These are phyloP conservation scores for Ctena decussata DNA, from an alignment of 2,888 invertebrate genomes.

Conservation along the genomic window DNA sequence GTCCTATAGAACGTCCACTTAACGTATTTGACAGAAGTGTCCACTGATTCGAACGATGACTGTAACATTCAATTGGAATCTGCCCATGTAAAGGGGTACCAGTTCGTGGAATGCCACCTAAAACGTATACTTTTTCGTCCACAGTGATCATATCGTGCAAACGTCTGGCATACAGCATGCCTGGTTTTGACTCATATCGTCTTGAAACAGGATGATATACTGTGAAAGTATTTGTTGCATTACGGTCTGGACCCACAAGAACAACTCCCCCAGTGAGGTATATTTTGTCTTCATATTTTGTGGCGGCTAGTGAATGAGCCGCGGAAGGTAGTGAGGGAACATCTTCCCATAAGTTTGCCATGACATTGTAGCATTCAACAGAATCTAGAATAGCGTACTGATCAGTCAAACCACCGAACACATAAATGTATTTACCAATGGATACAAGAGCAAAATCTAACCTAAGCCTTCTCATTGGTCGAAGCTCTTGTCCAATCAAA, in stretches of 20 bases:
- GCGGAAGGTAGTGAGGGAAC: slow-evolving; percentile 81
- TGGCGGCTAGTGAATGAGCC: slow-evolving; percentile 83
- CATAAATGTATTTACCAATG: slow-evolving; percentile 79
- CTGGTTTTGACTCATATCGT: slow-evolving; percentile 80
- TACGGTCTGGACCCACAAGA: slow-evolving; percentile 81
- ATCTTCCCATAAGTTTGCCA: slow-evolving; percentile 84
- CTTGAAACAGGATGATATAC: slow-evolving; percentile 79
- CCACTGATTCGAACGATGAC: slow-evolving; percentile 83
- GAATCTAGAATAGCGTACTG: slow-evolving; percentile 84
- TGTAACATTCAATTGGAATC: slow-evolving; percentile 85
- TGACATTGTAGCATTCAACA: slow-evolving; percentile 84
- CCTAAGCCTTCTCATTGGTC: slow-evolving; percentile 82
- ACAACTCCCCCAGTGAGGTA: slow-evolving; percentile 85
- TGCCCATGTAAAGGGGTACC: slow-evolving; percentile 84
- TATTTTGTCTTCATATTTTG: slow-evolving; percentile 77
- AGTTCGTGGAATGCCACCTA: slow-evolving; percentile 85
- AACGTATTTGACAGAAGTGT: slow-evolving; percentile 84
- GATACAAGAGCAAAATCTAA: slow-evolving; percentile 84
- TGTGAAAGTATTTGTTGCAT: slow-evolving; percentile 81
- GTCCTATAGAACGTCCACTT: slow-evolving; percentile 85
- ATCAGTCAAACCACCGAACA: slow-evolving; percentile 84
- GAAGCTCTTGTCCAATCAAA: slow-evolving; percentile 82
- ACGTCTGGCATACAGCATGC: slow-evolving; percentile 84
- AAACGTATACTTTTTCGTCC: slow-evolving; percentile 80
- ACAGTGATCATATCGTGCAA: slow-evolving; percentile 85